Base-by-base conservation (phyloP, 92 coral and sea anemone genomes). In the Epizoanthus ramosus region DNA sequence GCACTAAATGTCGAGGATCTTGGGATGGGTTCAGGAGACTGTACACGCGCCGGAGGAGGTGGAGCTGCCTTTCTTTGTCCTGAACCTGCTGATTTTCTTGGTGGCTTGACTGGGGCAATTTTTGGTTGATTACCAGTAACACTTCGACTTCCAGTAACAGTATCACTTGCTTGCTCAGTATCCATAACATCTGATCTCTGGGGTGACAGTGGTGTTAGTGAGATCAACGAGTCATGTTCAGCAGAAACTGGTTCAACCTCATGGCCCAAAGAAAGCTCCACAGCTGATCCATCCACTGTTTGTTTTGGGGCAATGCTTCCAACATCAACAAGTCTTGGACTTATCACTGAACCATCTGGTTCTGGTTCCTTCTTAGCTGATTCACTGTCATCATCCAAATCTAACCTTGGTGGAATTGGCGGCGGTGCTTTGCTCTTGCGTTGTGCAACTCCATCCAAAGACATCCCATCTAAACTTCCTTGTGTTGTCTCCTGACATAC, bases 331-430 rank as follows among this genome's bases (percentile, higher is more conserved):
- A 63, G 54, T 50, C 67, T 23, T 24, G 15, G 63, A 63, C 54
- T 54, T 18, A 67, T 4, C 16, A 53, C 28, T 47, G 39, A 8
- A 45, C 9, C 60, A 9, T 59, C 71, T 39, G 71, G 19, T 13
- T 59, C 71, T 39, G 71, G 19, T 13, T 67, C 39, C 7, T 67
- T 33, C 47, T 77, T 65, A 39, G 45, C 53, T 52, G 35, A 25
- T 67, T 71, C 54, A 54, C 31, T 71, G 4, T 35, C 87, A 60
- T 87, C 88, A 57, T 74, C 86, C 9, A 94, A 90, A 83, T 97
- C 99, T 64, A 88, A 56, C 57, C 98, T 87, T 10, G 93, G 99
- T 57, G 99, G 99, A 63, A 97, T 89, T 19, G 99, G 99, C 3
- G 99, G 99, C 9, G 97, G 89, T 8, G 80, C 63, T 76, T 39